These are phyloP conservation scores for Eumaeus atala DNA, from an alignment of 1,140 invertebrate genomes.

Conservation along the genomic window DNA sequence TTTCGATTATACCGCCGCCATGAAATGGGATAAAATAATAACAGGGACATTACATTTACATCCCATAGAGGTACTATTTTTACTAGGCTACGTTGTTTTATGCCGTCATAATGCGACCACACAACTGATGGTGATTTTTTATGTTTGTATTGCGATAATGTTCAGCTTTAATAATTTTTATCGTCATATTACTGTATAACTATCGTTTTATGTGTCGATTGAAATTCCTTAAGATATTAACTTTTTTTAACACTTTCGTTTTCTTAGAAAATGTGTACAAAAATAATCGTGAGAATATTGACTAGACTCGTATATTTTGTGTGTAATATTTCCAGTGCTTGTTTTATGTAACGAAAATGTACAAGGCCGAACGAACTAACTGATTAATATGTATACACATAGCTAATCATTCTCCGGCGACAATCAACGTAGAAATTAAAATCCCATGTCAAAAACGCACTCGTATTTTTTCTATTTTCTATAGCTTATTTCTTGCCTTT, in stretches of 20 bases:
- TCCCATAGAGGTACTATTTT: slow-evolving; percentile 23
- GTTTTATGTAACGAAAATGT: no score
- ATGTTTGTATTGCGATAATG: slow-evolving; percentile 7
- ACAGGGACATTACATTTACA: slow-evolving; percentile 29
- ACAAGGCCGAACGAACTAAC: no score
- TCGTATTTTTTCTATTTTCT: not conserved
- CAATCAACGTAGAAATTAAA: no score
- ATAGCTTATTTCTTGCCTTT: not conserved
- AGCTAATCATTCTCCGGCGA: no score
- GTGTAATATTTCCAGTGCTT: no score
- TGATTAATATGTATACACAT: no score
- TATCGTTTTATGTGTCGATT: slow-evolving; percentile 6
- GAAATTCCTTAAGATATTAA: not conserved
- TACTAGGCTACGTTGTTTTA: slow-evolving; percentile 8
- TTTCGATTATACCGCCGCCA: slow-evolving; percentile 40
- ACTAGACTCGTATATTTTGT: no score
- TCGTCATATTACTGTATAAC: slow-evolving; percentile 7
- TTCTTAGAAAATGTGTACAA: not conserved
- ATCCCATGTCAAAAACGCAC: no score
- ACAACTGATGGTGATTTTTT: not conserved
- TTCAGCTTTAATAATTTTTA: slow-evolving; percentile 2
- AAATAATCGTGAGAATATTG: no score
- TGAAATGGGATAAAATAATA: slow-evolving; percentile 51
- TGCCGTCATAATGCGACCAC: slow-evolving; percentile 5
- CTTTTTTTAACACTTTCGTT: not conserved